Base-by-base conservation (phyloP, 2,888 invertebrate species). In the Hemicrepidius hirtus region DNA sequence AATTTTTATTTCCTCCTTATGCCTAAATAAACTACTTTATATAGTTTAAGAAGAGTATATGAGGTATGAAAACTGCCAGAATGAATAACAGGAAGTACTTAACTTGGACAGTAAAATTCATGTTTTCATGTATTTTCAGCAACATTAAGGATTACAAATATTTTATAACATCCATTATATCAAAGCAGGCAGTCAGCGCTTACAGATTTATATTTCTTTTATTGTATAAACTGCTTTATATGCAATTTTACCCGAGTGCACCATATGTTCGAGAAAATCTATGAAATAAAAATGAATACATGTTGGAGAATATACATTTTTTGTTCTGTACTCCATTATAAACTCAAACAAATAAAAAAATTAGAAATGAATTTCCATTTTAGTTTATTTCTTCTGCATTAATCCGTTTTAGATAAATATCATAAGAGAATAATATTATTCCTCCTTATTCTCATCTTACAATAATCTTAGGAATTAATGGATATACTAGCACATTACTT, bases 141-240 rank as follows among this genome's bases (percentile, higher is more conserved):
- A 13, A 50, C 24, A 50, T 50, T 50, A 50, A 50, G 50, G 24
- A 10, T 21, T 50, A 12, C 50, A 50, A 24, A 50, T 50, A 50
- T 50, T 50, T 50, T 50, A 50, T 24, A 24, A 24, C 24, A 24
- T 50, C 24, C 50, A 50, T 50, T 24, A 50, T 50, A 24, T 50
- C 50, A 7, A 41, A 16, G 13, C 50, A 50, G n/a, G 20, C 24
- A 50, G 50, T 50, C 50, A 50, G 50, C 50, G 20, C 50, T 50
- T 24, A 24, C 13, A 24, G 24, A 50, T 50, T 50, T 21, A 50
- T 24, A 24, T 12, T 24, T n/a, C 50, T n/a, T 50, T 50, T 50
- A 46, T 16, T 24, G n/a, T n/a, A 50, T 24, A 50, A 50, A 24
- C n/a, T 50, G 50, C 24, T 50, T 24, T 50, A 12, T 12, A 21